Evolutionary conservation across 2,888 invertebrate species (phyloP).

Genomic region (Campopleginae sp.): DNA sequence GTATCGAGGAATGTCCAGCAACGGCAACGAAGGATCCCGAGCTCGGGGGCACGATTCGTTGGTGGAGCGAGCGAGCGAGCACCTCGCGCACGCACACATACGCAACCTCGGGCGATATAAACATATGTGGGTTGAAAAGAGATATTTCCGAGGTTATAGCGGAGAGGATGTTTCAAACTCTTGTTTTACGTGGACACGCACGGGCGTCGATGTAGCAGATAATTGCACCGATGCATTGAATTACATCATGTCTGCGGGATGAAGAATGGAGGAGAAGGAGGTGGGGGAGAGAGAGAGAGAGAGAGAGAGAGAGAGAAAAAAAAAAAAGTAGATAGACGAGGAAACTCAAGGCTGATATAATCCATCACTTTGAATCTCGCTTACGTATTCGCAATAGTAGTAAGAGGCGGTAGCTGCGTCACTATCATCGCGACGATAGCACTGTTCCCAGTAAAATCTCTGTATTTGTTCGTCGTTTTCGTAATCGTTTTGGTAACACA

Average conservation of each 20-base stretch:
- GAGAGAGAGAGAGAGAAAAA: neutral
- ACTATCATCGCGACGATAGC: constrained; percentile 81
- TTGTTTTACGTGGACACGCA: neutral
- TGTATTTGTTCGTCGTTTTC: constrained; percentile 84
- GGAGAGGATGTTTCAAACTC: neutral
- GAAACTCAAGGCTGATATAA: neutral
- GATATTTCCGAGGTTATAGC: neutral
- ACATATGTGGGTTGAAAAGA: neutral
- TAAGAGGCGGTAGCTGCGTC: constrained; percentile 82
- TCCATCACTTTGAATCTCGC: constrained; percentile 60
- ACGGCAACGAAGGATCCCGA: constrained; percentile 66
- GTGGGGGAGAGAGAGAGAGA: neutral
- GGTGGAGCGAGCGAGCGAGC: constrained; percentile 48
- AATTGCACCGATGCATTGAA: constrained; percentile 7
- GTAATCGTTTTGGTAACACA: constrained; percentile 83
- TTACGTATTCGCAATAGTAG: constrained; percentile 84
- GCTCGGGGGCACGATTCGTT: constrained; percentile 61
- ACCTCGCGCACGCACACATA: neutral
- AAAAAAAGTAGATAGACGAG: neutral
- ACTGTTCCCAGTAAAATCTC: constrained; percentile 83
- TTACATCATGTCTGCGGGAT: constrained; percentile 7
- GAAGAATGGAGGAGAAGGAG: neutral
- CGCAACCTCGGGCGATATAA: neutral
- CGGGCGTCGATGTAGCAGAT: constrained; percentile 3
- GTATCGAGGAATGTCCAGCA: constrained; percentile 69